Conservation (phyloP, 2,888 invertebrate genomes). For the Ametastegia equiseti region DNA sequence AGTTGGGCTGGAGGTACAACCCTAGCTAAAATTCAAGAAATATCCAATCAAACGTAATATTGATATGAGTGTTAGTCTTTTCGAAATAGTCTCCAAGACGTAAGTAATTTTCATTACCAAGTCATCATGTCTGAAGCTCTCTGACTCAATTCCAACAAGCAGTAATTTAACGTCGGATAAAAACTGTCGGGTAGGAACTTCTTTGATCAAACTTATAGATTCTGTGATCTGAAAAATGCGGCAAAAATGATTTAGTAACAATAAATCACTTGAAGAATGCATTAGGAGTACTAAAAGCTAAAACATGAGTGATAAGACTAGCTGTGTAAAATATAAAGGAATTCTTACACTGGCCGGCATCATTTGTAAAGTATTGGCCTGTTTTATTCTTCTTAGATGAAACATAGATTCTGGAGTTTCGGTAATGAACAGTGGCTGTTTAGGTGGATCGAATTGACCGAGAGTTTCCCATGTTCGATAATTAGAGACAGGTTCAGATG, state of each 20-base stretch:
- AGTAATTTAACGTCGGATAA: constrained; percentile 66
- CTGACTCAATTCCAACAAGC: constrained; percentile 70
- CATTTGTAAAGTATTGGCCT: constrained; percentile 58
- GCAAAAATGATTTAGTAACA: neutral
- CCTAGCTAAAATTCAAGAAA: constrained; percentile 58
- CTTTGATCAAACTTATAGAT: constrained; percentile 54
- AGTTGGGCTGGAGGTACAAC: constrained; percentile 64
- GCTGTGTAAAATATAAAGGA: neutral
- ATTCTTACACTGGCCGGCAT: neutral
- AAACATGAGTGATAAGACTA: neutral
- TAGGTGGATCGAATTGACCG: constrained; percentile 61
- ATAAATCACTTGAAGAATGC: neutral
- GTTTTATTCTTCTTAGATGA: constrained; percentile 65
- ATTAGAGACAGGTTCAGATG: constrained; percentile 52
- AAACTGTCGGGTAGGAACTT: constrained; percentile 63
- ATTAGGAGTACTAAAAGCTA: no score
- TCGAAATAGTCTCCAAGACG: neutral
- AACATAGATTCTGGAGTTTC: constrained; percentile 64
- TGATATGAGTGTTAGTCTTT: neutral
- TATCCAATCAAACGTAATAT: neutral
- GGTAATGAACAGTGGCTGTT: constrained; percentile 64
- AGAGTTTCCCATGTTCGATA: constrained; percentile 70
- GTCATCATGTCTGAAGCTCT: constrained; percentile 63
- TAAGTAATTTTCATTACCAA: constrained; percentile 55
- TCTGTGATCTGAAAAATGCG: constrained; percentile 52